phyloP scores from a whole-genome alignment of 2,113 vertebrate genomes.

The Pachyramphus minor region DNA sequence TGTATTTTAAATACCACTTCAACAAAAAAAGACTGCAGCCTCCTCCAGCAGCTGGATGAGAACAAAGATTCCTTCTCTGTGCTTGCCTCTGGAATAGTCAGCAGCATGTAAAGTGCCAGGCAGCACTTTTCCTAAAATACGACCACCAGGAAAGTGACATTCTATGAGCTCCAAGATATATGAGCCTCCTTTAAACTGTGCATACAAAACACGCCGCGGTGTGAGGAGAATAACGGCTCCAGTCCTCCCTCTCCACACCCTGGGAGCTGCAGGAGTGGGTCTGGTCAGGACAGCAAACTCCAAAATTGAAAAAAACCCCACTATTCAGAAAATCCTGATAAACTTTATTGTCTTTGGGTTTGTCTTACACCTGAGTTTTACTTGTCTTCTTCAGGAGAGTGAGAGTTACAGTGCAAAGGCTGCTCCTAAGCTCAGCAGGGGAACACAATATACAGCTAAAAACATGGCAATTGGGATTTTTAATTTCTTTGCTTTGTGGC shows the following conservation, averaged over 20 bases:
- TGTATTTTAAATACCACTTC: not conserved
- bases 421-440: not conserved
- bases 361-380: not conserved
- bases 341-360: not conserved
- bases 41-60: not conserved
- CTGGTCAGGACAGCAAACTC: not conserved
- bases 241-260: not conserved
- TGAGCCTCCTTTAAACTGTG: not conserved
- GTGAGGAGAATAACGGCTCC: not conserved
- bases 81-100: not conserved
- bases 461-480: not conserved
- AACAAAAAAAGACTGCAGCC: not conserved
- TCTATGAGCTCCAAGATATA: constrained; percentile 37
- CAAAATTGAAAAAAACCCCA: not conserved
- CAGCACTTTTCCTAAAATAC: constrained; percentile 35
- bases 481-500: not conserved
- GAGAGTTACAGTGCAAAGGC: not conserved
- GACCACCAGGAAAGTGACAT: constrained; percentile 19
- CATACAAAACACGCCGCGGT: not conserved
- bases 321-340: not conserved
- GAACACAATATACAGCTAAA: not conserved
- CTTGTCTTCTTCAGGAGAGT: not conserved
- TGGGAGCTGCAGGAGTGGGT: not conserved
- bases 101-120: constrained; percentile 19
- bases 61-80: not conserved